A percentile compares a stretch with the other conserved stretches of the same genome.
Conservation (phyloP, 2,113 vertebrate genomes). For the Notechis scutatus region DNA sequence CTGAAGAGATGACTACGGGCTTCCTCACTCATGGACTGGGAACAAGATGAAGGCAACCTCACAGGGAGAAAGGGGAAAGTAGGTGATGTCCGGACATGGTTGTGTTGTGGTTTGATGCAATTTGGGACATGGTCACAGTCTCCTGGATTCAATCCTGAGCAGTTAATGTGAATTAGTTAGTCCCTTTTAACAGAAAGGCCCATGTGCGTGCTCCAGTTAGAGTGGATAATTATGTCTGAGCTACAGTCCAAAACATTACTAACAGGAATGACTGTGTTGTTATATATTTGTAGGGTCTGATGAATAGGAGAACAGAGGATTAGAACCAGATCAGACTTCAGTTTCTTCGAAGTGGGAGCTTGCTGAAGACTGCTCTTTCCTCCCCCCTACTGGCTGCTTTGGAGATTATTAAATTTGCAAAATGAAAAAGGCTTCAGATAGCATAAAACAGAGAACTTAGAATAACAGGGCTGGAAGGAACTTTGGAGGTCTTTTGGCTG, state of each 20-base stretch:
- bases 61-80: neutral
- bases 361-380: slow-evolving; percentile 55
- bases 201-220: neutral
- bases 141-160: neutral
- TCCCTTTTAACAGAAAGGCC: neutral
- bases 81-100: neutral
- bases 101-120: neutral
- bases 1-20: neutral
- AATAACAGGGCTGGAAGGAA: neutral
- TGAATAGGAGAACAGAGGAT: neutral
- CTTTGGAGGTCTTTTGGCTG: neutral
- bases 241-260: accelerated
- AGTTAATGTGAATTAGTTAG: neutral
- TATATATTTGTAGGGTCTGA: neutral
- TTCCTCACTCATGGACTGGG: neutral
- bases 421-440: neutral
- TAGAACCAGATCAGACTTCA: neutral
- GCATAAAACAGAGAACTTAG: neutral
- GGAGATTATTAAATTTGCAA: slow-evolving; percentile 1
- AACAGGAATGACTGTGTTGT: accelerated
- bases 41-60: neutral
- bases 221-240: neutral
- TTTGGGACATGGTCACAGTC: neutral
- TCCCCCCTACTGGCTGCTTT: slow-evolving; percentile 55
- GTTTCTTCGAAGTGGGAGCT: accelerated